Conservation (phyloP, 2,797 vertebrate genomes). For the Pempheris klunzingeri region DNA sequence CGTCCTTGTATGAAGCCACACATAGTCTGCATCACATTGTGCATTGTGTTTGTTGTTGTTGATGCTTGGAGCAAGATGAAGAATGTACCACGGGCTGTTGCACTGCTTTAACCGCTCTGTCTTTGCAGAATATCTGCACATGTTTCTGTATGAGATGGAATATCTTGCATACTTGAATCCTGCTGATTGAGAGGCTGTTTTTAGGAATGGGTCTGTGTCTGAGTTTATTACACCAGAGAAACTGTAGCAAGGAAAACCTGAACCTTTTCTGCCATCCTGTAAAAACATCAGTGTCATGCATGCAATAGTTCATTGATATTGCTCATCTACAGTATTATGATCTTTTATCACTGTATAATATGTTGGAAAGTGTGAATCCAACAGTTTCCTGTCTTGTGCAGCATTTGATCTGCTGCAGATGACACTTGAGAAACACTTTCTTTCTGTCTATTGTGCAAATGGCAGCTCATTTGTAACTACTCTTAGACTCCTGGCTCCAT, state of each 20-base stretch:
- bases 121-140: neutral
- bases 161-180: constrained; percentile 3
- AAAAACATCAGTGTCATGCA: neutral
- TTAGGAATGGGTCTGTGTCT: neutral
- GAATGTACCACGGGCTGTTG: neutral
- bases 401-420: neutral
- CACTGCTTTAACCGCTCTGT: neutral
- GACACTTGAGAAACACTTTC: constrained; percentile 46
- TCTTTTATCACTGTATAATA: neutral
- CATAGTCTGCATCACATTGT: neutral
- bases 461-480: constrained; percentile 3
- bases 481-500: neutral
- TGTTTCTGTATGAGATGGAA: neutral
- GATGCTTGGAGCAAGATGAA: neutral
- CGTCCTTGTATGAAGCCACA: constrained; percentile 9
- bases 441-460: constrained; percentile 10
- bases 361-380: neutral
- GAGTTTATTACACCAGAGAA: constrained; percentile 15
- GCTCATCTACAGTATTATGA: neutral
- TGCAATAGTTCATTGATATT: neutral
- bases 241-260: neutral
- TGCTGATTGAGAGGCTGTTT: constrained; percentile 27
- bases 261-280: neutral
- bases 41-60: constrained; percentile 11
- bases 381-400: neutral